Percentiles rank a stretch among this genome's conserved stretches.
These are phyloP conservation scores for Scyliorhinus canicula DNA, from an alignment of 2,797 vertebrate genomes.

Conservation along the genomic window DNA sequence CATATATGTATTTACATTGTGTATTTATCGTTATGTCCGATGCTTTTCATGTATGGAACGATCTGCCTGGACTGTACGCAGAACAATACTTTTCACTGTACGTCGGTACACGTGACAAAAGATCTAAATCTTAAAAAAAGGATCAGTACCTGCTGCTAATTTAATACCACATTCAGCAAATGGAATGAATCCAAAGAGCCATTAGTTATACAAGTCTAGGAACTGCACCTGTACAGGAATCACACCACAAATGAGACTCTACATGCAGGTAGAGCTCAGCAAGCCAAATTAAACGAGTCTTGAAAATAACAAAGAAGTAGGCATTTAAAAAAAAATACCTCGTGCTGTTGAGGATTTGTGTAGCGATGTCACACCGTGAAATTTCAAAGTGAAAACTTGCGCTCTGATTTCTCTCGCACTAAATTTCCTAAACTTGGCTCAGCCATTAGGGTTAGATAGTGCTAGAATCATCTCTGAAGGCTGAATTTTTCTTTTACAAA, in stretches of 20 bases:
- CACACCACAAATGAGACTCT: neutral
- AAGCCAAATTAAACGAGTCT: neutral
- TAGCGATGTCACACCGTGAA: neutral
- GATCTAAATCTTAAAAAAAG: too few species aligned
- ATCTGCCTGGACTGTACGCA: too few species aligned
- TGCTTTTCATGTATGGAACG: too few species aligned
- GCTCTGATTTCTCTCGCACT: neutral
- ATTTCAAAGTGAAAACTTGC: neutral
- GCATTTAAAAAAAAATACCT: neutral
- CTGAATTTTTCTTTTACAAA: too few species aligned
- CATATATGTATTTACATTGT: too few species aligned
- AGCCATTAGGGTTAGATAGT: neutral
- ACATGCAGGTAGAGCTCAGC: neutral
- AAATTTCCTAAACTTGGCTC: neutral
- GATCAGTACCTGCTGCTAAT: neutral
- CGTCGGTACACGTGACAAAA: too few species aligned
- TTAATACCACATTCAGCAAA: neutral
- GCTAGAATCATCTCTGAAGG: too few species aligned
- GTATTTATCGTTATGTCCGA: too few species aligned
- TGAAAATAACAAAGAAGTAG: neutral
- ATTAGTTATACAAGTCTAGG: neutral
- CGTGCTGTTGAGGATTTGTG: neutral
- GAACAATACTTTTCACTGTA: too few species aligned
- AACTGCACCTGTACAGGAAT: neutral
- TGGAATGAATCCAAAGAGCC: neutral